phyloP scores from a whole-genome alignment of 2,888 invertebrate genomes.

The Zaprionus bogoriensis region DNA sequence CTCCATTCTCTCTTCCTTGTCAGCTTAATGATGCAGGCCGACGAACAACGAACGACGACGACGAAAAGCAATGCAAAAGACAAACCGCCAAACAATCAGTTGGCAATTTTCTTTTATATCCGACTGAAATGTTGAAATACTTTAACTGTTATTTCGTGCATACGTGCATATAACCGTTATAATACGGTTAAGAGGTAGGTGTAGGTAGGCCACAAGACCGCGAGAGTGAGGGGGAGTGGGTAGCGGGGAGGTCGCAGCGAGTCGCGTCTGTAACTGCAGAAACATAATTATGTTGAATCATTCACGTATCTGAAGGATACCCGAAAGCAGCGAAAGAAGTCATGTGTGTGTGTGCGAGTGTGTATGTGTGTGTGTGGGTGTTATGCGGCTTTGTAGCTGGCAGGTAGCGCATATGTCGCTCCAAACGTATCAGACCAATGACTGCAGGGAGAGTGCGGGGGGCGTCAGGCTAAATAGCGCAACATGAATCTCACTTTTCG shows the following conservation, averaged over 20 bases:
- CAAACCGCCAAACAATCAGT: slow-evolving; percentile 64
- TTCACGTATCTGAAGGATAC: slow-evolving; percentile 64
- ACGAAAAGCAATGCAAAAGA: slow-evolving; percentile 6
- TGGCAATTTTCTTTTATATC: slow-evolving; percentile 46
- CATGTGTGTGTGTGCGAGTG: slow-evolving; percentile 1
- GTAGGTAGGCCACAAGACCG: not conserved
- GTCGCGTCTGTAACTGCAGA: not conserved
- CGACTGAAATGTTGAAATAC: slow-evolving; percentile 67
- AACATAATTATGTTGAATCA: slow-evolving; percentile 66
- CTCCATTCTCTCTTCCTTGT: slow-evolving; percentile 11
- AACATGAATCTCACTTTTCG: slow-evolving; percentile 29
- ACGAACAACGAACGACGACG: not conserved
- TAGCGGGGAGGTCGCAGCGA: not conserved
- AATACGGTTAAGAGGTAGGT: slow-evolving; percentile 55
- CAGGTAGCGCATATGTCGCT: slow-evolving; percentile 23
- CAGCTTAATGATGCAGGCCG: slow-evolving; percentile 49
- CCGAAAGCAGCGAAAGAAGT: slow-evolving; percentile 9
- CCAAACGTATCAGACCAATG: not conserved
- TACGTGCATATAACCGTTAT: slow-evolving; percentile 65
- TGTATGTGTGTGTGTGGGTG: slow-evolving; percentile 17
- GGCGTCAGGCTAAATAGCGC: not conserved
- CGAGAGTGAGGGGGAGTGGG: not conserved
- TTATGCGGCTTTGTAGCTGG: slow-evolving; percentile 29
- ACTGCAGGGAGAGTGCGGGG: not conserved
- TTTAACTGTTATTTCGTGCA: slow-evolving; percentile 70